Evolutionary conservation across 2,797 vertebrate genomes (phyloP).

Genomic region (Poeciliopsis paucimaculata): DNA sequence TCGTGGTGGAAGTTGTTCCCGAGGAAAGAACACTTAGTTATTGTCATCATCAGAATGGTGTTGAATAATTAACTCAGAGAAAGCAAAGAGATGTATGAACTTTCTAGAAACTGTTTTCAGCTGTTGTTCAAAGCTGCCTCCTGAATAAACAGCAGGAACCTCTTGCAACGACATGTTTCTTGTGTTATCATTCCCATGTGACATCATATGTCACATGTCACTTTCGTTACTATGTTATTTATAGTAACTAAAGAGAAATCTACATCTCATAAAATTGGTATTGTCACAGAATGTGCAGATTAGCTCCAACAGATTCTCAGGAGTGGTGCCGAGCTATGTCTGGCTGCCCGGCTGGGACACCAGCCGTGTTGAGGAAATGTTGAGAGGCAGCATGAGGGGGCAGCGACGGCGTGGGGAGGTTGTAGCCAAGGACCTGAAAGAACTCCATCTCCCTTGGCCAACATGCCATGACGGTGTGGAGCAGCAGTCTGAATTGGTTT

Average conservation of each 20-base stretch:
- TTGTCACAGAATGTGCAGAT: slow-evolving; percentile 62
- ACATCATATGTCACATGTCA: background rate
- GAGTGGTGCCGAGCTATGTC: slow-evolving; percentile 39
- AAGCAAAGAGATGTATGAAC: background rate
- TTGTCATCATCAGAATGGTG: background rate
- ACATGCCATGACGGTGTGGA: slow-evolving; percentile 76
- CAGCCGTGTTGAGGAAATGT: slow-evolving; percentile 65
- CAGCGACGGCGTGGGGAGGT: slow-evolving; percentile 33
- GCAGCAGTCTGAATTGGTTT: slow-evolving; percentile 76
- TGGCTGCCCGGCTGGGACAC: slow-evolving; percentile 61
- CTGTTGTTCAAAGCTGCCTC: background rate
- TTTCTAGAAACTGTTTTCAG: background rate
- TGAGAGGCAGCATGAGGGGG: slow-evolving; percentile 55
- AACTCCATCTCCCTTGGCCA: slow-evolving; percentile 77
- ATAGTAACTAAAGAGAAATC: background rate
- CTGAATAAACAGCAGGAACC: background rate
- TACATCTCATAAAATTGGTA: slow-evolving; percentile 31
- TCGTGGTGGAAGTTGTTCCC: background rate
- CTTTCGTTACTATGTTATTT: background rate
- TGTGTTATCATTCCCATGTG: slow-evolving; percentile 10
- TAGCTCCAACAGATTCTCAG: slow-evolving; percentile 56
- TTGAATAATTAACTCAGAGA: background rate
- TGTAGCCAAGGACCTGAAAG: slow-evolving; percentile 69
- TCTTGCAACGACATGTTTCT: background rate
- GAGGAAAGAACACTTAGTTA: background rate